These are phyloP conservation scores for Leptinotarsa juncta DNA, from an alignment of 2,888 invertebrate species.

Conservation along the genomic window DNA sequence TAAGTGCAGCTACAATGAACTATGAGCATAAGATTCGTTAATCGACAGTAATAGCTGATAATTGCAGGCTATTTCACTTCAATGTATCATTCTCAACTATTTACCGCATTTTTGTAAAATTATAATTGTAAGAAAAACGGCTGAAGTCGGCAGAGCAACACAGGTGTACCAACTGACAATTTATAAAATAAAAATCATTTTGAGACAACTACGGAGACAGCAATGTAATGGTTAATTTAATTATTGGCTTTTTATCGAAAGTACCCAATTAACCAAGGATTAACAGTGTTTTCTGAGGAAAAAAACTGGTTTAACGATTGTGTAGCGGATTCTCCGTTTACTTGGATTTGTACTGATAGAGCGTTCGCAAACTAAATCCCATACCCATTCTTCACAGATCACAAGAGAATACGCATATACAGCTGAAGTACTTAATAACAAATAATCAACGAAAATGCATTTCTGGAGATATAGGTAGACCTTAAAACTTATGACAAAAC, in stretches of 20 bases:
- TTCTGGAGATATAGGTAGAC: too few species aligned
- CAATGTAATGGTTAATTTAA: conserved; percentile 46
- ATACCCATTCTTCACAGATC: too few species aligned
- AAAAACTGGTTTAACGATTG: conserved; percentile 16
- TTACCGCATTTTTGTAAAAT: conserved; percentile 63
- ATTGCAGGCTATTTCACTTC: conserved; percentile 59
- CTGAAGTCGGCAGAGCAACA: conserved; percentile 39
- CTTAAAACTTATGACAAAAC: too few species aligned
- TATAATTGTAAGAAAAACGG: conserved; percentile 52
- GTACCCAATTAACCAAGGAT: conserved; percentile 28
- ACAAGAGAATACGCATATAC: too few species aligned
- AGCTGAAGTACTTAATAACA: too few species aligned
- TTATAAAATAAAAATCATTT: conserved; percentile 47
- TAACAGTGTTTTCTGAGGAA: conserved; percentile 32
- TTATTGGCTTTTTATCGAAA: conserved; percentile 42
- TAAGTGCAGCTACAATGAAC: conserved; percentile 55
- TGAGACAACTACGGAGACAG: conserved; percentile 39
- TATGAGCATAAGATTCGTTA: conserved; percentile 54
- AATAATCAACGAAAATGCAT: too few species aligned
- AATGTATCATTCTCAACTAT: conserved; percentile 60
- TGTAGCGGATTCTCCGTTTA: conserved; percentile 12
- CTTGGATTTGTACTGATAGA: not conserved
- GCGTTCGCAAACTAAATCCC: not conserved
- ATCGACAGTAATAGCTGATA: conserved; percentile 60
- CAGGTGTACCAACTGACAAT: conserved; percentile 52